Conservation (phyloP, 1,140 invertebrate species). For the Eurytemora carolleeae region DNA sequence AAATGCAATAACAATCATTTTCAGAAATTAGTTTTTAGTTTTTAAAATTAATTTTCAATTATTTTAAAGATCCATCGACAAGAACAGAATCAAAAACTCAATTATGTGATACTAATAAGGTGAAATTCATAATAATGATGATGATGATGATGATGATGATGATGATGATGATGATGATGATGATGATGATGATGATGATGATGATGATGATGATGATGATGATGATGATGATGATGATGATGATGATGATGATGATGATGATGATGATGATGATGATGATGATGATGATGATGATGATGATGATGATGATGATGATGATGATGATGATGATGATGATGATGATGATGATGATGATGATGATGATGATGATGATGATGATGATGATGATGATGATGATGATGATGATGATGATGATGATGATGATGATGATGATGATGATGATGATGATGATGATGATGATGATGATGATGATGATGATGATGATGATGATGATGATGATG, state of each 20-base stretch:
- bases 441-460: slow-evolving; percentile 10
- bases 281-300: slow-evolving; percentile 9
- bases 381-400: too few species aligned
- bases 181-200: slow-evolving; percentile 9
- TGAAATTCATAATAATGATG: slow-evolving; percentile 3
- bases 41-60: too few species aligned
- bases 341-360: slow-evolving; percentile 1
- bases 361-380: too few species aligned
- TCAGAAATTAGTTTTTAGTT: too few species aligned
- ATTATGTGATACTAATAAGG: slow-evolving; percentile 5
- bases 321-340: slow-evolving; percentile 10
- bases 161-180: slow-evolving; percentile 9
- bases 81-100: too few species aligned
- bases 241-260: slow-evolving; percentile 9
- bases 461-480: slow-evolving; percentile 9
- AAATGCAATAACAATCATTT: too few species aligned
- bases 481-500: slow-evolving; percentile 9
- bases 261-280: slow-evolving; percentile 10
- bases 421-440: slow-evolving; percentile 7
- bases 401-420: background rate
- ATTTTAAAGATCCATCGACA: too few species aligned
- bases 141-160: slow-evolving; percentile 10
- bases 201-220: slow-evolving; percentile 10
- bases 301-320: slow-evolving; percentile 9
- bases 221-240: slow-evolving; percentile 8